These are phyloP conservation scores for Ammospiza caudacuta DNA, from an alignment of 2,113 vertebrate species.

Conservation along the genomic window DNA sequence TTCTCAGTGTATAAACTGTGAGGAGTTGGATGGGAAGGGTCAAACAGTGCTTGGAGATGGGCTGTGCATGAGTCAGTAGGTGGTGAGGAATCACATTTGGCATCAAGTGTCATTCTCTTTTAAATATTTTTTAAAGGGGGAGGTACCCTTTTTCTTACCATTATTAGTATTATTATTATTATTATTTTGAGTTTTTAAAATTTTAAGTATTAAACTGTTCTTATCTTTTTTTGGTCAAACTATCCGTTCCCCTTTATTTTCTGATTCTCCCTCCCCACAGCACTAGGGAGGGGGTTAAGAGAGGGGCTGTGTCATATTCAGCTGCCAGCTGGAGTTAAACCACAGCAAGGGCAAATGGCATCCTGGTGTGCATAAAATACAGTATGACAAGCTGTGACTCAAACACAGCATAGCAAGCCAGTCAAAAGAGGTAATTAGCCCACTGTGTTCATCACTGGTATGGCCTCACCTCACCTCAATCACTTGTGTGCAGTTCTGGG, in stretches of 20 bases:
- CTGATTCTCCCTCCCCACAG: background rate
- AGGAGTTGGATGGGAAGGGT: background rate
- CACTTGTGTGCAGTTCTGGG: background rate
- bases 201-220: background rate
- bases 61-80: background rate
- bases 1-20: background rate
- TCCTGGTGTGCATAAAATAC: background rate
- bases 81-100: background rate
- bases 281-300: background rate
- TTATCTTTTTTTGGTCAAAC: background rate
- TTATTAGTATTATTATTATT: no score
- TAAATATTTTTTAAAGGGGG: rapidly evolving
- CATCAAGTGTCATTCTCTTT: background rate
- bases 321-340: background rate
- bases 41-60: background rate
- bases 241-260: background rate
- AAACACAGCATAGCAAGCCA: background rate
- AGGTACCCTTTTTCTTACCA: background rate
- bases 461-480: background rate
- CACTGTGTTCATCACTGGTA: rapidly evolving
- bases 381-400: background rate
- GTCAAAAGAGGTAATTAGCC: background rate
- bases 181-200: background rate
- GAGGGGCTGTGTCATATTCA: background rate
- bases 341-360: rapidly evolving